Evolutionary conservation across 1,140 invertebrate species (phyloP), one percentile per base, ranked within the genome.

Genomic region (Drosophila parvula): DNA sequence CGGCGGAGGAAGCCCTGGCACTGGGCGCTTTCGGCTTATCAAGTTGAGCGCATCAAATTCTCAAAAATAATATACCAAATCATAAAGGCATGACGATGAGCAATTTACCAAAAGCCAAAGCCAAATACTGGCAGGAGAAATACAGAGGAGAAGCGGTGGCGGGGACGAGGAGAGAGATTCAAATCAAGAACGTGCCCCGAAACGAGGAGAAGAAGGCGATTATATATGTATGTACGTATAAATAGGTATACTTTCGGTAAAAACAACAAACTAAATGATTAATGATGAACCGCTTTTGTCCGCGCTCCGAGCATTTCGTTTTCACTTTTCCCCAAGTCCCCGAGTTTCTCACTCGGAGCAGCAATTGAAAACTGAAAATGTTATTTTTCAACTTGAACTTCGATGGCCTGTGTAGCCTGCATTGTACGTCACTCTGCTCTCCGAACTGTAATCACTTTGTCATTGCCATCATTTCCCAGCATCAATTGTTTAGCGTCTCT

Each of bases 381-480:
- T 80, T 80, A 60, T 65, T 80, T 75, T 61, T 82, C 79, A 74
- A 82, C 48, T 80, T 75, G 84, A 83, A 82, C 84, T 88, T 89
- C 73, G 83, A 88, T 88, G 88, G 79, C 69, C 78, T 59, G 68
- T 59, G 68, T 56, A 68, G 55, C 28, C 12, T 45, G 38, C 22
- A 41, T 50, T 48, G 48, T 43, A 18, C 41, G 58, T 64, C 78
- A 78, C 79, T 81, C 14, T 40, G 38, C 73, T 78, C 78, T 79
- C 71, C 58, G 56, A 55, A 65, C 60, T 64, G 81, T 89, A 88
- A 88, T 88, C 83, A 88, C 83, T 88, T 88, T 88, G 83, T 88
- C 83, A 88, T 88, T 88, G 83, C 83, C 83, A 88, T 86, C 83
- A 86, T 86, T 86, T 86, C 77, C 83, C 83, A 83, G 84, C 82